A percentile compares a stretch with the other conserved stretches of the same genome.
Conservation (phyloP, 1,140 invertebrate species). For the Reticulitermes speratus region DNA sequence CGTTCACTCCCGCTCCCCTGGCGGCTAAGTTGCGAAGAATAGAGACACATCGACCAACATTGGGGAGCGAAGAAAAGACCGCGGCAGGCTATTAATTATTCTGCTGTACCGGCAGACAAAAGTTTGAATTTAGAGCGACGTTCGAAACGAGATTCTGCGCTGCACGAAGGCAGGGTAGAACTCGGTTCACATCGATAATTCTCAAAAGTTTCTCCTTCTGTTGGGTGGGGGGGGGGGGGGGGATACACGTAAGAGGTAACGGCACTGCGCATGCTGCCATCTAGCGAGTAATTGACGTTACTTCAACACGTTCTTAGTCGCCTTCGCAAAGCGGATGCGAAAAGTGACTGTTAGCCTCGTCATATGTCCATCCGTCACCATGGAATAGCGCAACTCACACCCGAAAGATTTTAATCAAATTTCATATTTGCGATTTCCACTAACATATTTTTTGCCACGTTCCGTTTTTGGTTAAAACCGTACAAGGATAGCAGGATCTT, state of each 20-base stretch:
- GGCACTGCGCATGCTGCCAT: neutral
- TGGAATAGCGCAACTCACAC: too few relatives aligned
- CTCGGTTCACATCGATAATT: neutral
- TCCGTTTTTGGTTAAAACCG: too few relatives aligned
- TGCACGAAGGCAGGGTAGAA: neutral
- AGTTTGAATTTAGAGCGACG: slow-evolving; percentile 18
- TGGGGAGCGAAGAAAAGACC: neutral
- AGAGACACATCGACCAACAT: slow-evolving; percentile 6
- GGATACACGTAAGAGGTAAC: neutral
- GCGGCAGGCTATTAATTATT: neutral
- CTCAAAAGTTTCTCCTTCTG: neutral
- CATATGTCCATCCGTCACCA: too few relatives aligned
- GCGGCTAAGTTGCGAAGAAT: slow-evolving; percentile 18
- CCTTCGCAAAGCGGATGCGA: too few relatives aligned
- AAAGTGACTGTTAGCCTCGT: too few relatives aligned
- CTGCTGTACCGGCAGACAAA: neutral
- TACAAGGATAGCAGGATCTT: too few relatives aligned
- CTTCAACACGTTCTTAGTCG: too few relatives aligned
- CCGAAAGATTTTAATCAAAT: too few relatives aligned
- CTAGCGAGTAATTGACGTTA: neutral
- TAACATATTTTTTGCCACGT: too few relatives aligned
- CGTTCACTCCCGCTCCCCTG: neutral
- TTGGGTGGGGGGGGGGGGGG: too few relatives aligned
- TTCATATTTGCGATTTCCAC: too few relatives aligned
- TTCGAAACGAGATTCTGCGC: slow-evolving; percentile 8